A percentile compares a stretch with the other conserved stretches of the same genome.
phyloP scores from a whole-genome alignment of 2,797 vertebrate genomes.

The Echiichthys vipera region DNA sequence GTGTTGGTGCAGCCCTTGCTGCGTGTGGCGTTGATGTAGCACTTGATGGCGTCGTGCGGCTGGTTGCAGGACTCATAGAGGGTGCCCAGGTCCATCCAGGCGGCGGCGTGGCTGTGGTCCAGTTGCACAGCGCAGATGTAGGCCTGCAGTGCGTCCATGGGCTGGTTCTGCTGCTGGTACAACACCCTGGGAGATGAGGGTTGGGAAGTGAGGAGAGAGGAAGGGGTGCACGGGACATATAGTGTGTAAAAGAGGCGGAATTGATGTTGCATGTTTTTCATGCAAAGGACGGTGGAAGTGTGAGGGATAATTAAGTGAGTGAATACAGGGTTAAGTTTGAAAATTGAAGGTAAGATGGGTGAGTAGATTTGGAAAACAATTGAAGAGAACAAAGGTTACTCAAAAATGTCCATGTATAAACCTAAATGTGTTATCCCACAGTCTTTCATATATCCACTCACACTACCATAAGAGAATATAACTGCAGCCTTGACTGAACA shows the following conservation, averaged over 20 bases:
- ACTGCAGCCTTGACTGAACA: neutral
- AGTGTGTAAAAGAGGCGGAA: neutral
- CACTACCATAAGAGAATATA: neutral
- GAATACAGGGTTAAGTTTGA: neutral
- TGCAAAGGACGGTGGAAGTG: neutral
- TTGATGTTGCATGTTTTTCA: neutral
- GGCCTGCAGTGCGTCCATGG: conserved; percentile 99
- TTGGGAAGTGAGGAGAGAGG: too few relatives aligned
- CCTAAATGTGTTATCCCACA: neutral
- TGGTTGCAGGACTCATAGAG: conserved; percentile 99
- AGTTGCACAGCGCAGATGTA: conserved; percentile 99
- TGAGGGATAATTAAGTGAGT: neutral
- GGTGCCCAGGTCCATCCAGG: conserved; percentile 99
- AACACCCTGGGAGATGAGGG: conserved; percentile 87
- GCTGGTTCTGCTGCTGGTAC: conserved; percentile 99
- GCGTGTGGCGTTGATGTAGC: conserved; percentile 99
- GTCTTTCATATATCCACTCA: neutral
- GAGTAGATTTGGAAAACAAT: neutral
- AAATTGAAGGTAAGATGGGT: neutral
- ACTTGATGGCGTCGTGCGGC: conserved; percentile 99
- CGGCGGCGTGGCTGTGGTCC: conserved; percentile 98
- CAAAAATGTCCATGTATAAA: neutral
- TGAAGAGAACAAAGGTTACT: neutral
- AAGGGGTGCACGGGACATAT: too few relatives aligned
- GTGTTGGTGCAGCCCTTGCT: conserved; percentile 99